phyloP scores from a whole-genome alignment of 2,797 vertebrate species.

The Oreochromis mossambicus region DNA sequence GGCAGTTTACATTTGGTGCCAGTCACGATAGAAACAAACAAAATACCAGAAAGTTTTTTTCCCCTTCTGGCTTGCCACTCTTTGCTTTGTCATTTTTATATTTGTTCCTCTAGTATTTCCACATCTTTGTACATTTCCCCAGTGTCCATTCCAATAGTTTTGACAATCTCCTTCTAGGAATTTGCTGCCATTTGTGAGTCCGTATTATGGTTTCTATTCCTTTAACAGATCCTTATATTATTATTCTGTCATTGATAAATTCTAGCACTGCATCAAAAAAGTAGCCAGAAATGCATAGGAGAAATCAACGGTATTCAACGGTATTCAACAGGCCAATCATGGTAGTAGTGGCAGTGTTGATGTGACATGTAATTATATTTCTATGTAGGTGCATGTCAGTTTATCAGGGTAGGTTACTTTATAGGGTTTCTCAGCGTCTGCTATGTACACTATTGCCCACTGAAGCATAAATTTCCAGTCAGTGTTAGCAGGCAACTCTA shows the following conservation, averaged over 20 bases:
- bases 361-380: background rate
- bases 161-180: background rate
- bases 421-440: background rate
- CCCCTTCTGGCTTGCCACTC: background rate
- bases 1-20: background rate
- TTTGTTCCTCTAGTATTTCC: background rate
- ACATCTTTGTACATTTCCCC: background rate
- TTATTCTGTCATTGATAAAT: background rate
- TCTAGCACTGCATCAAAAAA: background rate
- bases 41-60: background rate
- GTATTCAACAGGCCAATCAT: rapidly evolving
- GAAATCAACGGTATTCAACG: rapidly evolving
- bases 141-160: background rate
- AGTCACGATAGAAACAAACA: background rate
- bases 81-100: background rate
- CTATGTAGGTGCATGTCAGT: background rate
- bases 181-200: background rate
- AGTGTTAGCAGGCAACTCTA: background rate
- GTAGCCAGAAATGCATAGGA: background rate
- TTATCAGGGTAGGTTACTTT: background rate
- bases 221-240: background rate
- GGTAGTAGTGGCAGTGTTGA: background rate
- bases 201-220: background rate
- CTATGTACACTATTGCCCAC: background rate
- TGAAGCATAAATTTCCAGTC: background rate